phyloP scores from a whole-genome alignment of 2,113 vertebrate genomes.

The Triplophysa tibetana region DNA sequence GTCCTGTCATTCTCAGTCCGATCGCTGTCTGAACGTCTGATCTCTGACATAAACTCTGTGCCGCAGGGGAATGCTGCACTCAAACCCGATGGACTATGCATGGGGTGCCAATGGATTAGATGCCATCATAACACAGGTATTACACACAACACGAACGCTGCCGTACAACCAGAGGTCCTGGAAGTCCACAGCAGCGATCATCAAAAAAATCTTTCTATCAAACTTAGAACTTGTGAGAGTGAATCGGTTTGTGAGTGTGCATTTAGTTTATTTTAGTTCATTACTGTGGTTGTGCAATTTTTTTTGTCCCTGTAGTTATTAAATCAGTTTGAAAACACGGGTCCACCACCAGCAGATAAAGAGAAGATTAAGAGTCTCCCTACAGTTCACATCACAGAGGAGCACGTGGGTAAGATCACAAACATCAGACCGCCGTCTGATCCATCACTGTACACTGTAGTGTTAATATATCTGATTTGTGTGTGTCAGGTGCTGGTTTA shows the following conservation, averaged over 20 bases:
- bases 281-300: no score
- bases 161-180: no score
- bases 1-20: background rate
- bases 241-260: no score
- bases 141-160: background rate
- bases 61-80: constrained; percentile 90
- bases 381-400: constrained; percentile 86
- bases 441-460: background rate
- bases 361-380: constrained; percentile 95
- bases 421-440: background rate
- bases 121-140: constrained; percentile 94
- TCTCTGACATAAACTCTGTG: background rate
- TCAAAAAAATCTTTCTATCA: no score
- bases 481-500: constrained; percentile 82
- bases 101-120: constrained; percentile 96
- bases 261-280: no score
- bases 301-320: constrained; percentile 79
- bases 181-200: no score
- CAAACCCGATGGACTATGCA: constrained; percentile 96
- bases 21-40: background rate
- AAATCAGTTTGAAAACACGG: constrained; percentile 98
- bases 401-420: constrained; percentile 87
- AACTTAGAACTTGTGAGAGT: no score
- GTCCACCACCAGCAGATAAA: constrained; percentile 93
- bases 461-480: background rate